Evolutionary conservation across 2,797 vertebrate species (phyloP).

Genomic region (Astyanax mexicanus): DNA sequence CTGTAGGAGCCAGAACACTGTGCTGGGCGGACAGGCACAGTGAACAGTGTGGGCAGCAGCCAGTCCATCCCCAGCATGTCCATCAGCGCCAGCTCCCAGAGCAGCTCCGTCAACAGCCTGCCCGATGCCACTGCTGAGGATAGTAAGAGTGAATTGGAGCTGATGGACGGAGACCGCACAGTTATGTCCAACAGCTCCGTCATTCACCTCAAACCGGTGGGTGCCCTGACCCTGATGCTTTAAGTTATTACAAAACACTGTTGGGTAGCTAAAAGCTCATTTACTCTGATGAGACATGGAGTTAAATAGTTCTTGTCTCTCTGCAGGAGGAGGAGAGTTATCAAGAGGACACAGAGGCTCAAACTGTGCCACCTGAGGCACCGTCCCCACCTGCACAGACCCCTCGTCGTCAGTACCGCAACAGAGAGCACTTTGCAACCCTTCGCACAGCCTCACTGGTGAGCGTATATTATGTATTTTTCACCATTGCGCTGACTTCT

Average conservation of each 20-base stretch:
- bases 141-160: conserved; percentile 94
- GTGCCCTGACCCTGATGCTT: neutral
- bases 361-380: conserved; percentile 84
- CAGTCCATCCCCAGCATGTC: conserved; percentile 99
- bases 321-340: conserved; percentile 89
- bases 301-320: neutral
- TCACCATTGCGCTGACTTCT: neutral
- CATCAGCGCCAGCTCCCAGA: conserved; percentile 99
- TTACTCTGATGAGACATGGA: neutral
- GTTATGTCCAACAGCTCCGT: conserved; percentile 99
- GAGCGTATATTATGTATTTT: conserved; percentile 53
- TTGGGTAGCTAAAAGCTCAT: neutral
- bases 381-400: conserved; percentile 89
- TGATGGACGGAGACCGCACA: conserved; percentile 95
- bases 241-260: neutral
- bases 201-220: conserved; percentile 93
- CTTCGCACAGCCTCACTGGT: conserved; percentile 98
- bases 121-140: conserved; percentile 86
- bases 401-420: conserved; percentile 91
- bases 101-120: conserved; percentile 98
- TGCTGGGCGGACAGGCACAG: conserved; percentile 92
- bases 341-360: conserved; percentile 86
- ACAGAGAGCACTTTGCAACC: conserved; percentile 98
- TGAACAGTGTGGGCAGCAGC: conserved; percentile 98
- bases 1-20: conserved; percentile 91